Evolutionary conservation across 2,888 invertebrate species (phyloP), one percentile per base, ranked within the genome.

Genomic region (Drosophila nr. perissopoda): DNA sequence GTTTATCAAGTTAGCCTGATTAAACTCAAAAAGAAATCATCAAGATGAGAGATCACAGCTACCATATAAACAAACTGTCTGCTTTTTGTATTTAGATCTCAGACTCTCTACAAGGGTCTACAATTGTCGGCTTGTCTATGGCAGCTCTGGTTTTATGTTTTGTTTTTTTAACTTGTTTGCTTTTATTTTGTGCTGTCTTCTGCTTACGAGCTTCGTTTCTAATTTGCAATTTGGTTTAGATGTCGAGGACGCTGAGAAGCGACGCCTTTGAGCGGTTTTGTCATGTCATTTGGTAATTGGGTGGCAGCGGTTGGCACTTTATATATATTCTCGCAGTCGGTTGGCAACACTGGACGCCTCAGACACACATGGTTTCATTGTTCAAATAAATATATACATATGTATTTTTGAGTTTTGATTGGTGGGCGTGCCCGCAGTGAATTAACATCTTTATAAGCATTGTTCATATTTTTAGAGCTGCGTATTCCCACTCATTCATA

Each of bases 281-380:
- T 89, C 92, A 90, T 91, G 83, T 91, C 92, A 88, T 92, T 92
- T 85, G 83, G 87, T 89, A 91, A 92, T 92, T 91, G 91, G 90
- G 92, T 92, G 92, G 89, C 91, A 91, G 92, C 88, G 92, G 91
- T 92, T 92, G 91, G 89, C 92, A 92, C 92, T 89, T 92, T 92
- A 89, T 92, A 89, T 92, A 88, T 89, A 42, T 42, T 68, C 29
- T 56, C 48, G 70, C 66, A 67, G 76, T 42, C 78, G 77, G 75
- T 71, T 82, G 79, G 77, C 82, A 83, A 74, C 72, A 52, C 83
- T 69, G 70, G 46, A 33, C 74, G 21, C 18, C 33, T 46, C 31
- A 48, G 18, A 58, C 40, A 51, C 46, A 60, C 48, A 73, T 79
- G 83, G 79, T 77, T 79, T 76, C 77, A 75, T 57, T 77, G 70